Conservation (phyloP, 2,797 vertebrate species). For the Scolopax bukidnonensis region DNA sequence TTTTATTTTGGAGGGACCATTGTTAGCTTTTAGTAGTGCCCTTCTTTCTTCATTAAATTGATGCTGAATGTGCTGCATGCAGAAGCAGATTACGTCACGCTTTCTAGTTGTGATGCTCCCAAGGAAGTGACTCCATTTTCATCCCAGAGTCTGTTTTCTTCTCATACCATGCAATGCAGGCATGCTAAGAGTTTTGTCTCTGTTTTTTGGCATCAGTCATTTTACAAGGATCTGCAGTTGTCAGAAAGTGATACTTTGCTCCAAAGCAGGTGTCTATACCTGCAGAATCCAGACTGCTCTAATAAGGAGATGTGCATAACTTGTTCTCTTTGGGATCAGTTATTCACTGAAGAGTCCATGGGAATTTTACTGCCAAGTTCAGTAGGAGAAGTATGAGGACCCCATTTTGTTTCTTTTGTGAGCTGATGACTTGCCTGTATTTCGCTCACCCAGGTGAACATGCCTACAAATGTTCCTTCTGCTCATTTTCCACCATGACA, state of each 20-base stretch:
- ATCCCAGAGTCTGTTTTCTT: conserved; percentile 51
- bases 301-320: not conserved
- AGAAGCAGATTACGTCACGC: not conserved
- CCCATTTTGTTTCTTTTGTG: conserved; percentile 70
- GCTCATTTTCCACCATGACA: conserved; percentile 95
- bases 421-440: conserved; percentile 76
- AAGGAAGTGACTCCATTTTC: conserved; percentile 27
- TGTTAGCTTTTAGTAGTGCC: not conserved
- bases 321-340: conserved; percentile 51
- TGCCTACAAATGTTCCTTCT: conserved; percentile 96
- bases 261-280: not conserved
- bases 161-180: conserved; percentile 21
- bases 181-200: conserved; percentile 23
- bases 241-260: not conserved
- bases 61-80: conserved; percentile 6
- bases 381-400: conserved; percentile 35
- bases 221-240: conserved; percentile 10
- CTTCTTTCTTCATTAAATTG: not conserved
- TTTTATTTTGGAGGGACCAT: not conserved
- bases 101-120: not conserved
- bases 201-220: not conserved
- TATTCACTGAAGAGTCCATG: not conserved
- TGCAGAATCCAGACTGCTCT: not conserved
- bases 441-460: conserved; percentile 88
- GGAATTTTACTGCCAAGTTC: conserved; percentile 49